phyloP scores from a whole-genome alignment of 2,888 invertebrate species.

The Polymixis flavicincta region DNA sequence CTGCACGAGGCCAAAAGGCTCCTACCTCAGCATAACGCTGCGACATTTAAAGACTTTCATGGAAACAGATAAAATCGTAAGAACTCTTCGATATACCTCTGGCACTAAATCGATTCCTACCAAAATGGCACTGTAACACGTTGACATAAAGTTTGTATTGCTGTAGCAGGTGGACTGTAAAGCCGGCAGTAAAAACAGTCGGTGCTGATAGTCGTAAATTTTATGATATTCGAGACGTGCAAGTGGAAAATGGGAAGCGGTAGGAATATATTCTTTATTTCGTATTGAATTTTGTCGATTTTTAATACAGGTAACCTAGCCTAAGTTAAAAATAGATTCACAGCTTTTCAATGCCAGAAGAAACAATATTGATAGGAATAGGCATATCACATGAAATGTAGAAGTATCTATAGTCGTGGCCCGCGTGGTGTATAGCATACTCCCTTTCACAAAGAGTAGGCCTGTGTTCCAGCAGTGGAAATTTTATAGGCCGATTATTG shows the following conservation, averaged over 20 bases:
- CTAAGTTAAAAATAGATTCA: background rate
- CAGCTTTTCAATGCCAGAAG: background rate
- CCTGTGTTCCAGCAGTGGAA: no score
- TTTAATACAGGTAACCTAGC: background rate
- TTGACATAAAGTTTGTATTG: conserved; percentile 69
- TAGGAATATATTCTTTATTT: conserved; percentile 35
- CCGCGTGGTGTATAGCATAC: no score
- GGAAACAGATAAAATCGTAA: conserved; percentile 55
- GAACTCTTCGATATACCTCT: conserved; percentile 24
- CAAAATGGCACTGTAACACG: conserved; percentile 71
- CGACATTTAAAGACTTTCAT: conserved; percentile 39
- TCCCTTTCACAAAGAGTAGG: no score
- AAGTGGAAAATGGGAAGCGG: conserved; percentile 23
- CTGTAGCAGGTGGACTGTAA: conserved; percentile 63
- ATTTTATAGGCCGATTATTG: no score
- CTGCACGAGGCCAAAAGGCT: no score
- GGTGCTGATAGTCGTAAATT: conserved; percentile 72
- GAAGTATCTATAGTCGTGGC: background rate
- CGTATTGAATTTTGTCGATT: conserved; percentile 25
- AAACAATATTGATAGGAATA: background rate
- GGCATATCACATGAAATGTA: background rate
- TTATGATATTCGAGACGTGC: conserved; percentile 64
- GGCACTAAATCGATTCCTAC: conserved; percentile 32
- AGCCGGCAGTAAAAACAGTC: conserved; percentile 68
- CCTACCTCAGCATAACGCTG: no score